Conservation (phyloP, 2,797 vertebrate genomes). For the Peromyscus attwateri region DNA sequence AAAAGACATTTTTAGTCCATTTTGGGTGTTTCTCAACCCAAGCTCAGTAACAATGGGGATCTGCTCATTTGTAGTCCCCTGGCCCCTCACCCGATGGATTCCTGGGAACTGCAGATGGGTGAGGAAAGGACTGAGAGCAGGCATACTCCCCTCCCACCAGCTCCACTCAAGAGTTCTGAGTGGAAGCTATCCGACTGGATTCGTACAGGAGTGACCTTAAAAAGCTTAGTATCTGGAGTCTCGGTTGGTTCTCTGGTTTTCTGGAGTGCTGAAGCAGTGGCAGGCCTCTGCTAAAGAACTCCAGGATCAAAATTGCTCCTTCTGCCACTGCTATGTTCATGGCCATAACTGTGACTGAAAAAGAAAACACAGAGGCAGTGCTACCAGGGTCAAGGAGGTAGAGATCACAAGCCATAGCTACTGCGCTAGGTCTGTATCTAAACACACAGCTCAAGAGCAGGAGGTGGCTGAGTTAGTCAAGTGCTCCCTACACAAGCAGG, state of each 20-base stretch:
- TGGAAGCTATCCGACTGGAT: background rate
- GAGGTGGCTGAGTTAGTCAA: background rate
- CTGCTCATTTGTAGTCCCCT: background rate
- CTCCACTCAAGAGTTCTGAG: background rate
- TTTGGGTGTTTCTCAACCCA: slow-evolving; percentile 19
- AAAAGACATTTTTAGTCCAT: slow-evolving; percentile 13
- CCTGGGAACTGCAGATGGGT: background rate
- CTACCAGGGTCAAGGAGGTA: background rate
- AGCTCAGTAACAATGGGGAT: background rate
- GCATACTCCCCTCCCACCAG: background rate
- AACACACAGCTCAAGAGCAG: background rate
- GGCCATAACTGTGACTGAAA: background rate
- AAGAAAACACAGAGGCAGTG: background rate
- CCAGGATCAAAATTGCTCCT: background rate
- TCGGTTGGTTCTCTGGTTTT: background rate
- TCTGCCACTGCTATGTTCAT: background rate
- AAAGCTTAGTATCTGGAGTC: background rate
- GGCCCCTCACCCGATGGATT: background rate
- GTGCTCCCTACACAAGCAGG: background rate
- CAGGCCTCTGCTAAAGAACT: background rate
- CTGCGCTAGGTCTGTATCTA: background rate
- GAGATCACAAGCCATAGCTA: background rate
- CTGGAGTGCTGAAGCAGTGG: background rate
- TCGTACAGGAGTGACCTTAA: background rate
- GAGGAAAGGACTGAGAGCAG: background rate